Conservation (phyloP, 2,797 vertebrate genomes). For the Thalassophryne amazonica region DNA sequence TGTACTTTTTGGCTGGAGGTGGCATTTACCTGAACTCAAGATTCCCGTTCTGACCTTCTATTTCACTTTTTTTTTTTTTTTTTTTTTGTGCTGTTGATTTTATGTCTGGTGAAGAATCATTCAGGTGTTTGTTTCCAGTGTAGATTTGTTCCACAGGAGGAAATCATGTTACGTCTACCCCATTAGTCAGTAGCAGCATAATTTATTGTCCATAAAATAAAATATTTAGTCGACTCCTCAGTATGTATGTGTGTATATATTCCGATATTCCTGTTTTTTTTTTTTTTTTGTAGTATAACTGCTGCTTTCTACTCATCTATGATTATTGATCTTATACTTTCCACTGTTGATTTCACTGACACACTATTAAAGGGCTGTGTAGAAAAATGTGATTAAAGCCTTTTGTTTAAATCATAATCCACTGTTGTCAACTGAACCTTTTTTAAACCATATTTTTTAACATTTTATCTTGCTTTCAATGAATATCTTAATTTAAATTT, state of each 20-base stretch:
- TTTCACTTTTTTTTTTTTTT: slow-evolving; percentile 30
- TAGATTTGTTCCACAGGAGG: slow-evolving; percentile 28
- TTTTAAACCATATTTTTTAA: too few relatives aligned
- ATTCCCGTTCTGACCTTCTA: slow-evolving; percentile 10
- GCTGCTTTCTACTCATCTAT: slow-evolving; percentile 1
- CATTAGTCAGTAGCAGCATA: slow-evolving; percentile 39
- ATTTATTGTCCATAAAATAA: slow-evolving; percentile 40
- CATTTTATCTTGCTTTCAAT: too few relatives aligned
- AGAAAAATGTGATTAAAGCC: slow-evolving; percentile 39
- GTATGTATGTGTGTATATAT: too few relatives aligned
- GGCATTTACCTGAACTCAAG: slow-evolving; percentile 1
- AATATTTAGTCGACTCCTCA: background rate
- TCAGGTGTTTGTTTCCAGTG: slow-evolving; percentile 39
- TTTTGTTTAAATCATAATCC: slow-evolving; percentile 37
- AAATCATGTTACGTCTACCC: slow-evolving; percentile 25
- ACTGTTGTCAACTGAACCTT: slow-evolving; percentile 2
- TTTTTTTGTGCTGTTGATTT: slow-evolving; percentile 13
- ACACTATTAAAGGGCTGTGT: slow-evolving; percentile 59
- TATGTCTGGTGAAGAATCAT: slow-evolving; percentile 14
- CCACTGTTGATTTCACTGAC: slow-evolving; percentile 19
- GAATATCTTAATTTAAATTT: too few relatives aligned
- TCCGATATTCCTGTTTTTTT: background rate
- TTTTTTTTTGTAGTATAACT: slow-evolving; percentile 10
- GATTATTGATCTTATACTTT: background rate
- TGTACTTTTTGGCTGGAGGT: slow-evolving; percentile 20